These are phyloP conservation scores for Lucinisca nassula DNA, from an alignment of 2,888 invertebrate genomes.

Conservation along the genomic window DNA sequence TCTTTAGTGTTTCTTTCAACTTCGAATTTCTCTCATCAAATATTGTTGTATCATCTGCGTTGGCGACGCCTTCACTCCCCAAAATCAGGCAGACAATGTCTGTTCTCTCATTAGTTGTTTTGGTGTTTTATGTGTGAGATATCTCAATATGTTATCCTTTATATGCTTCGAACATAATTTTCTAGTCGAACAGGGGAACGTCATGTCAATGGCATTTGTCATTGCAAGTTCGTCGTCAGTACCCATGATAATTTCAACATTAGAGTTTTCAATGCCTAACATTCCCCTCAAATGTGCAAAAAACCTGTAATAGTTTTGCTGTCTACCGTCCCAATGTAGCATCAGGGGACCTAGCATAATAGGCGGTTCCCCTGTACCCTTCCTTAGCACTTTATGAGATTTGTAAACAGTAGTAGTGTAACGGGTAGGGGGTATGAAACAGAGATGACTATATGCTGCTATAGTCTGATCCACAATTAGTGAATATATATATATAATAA, in stretches of 20 bases:
- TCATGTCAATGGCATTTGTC: conserved; percentile 19
- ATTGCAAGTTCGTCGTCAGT: conserved; percentile 31
- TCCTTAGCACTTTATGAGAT: conserved; percentile 1
- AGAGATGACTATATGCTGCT: too few relatives aligned
- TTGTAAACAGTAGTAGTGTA: conserved; percentile 29
- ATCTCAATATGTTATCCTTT: not conserved
- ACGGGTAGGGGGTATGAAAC: too few relatives aligned
- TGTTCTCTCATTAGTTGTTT: not conserved
- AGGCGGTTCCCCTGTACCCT: conserved; percentile 15
- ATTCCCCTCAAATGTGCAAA: conserved; percentile 4
- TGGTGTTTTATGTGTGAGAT: not conserved
- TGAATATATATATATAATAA: too few relatives aligned
- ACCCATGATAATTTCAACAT: conserved; percentile 1
- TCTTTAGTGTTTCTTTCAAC: not conserved
- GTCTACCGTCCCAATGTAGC: conserved; percentile 38
- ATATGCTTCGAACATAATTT: conserved; percentile 24
- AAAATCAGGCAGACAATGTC: not conserved
- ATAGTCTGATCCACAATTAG: too few relatives aligned
- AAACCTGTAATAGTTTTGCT: conserved; percentile 1
- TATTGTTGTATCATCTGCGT: not conserved
- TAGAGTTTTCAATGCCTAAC: not conserved
- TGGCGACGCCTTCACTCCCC: not conserved
- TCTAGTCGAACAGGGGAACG: not conserved
- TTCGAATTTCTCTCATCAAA: not conserved
- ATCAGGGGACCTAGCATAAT: conserved; percentile 27